Evolutionary conservation across 2,888 invertebrate species (phyloP).

Genomic region (Drosophila kuntzei): DNA sequence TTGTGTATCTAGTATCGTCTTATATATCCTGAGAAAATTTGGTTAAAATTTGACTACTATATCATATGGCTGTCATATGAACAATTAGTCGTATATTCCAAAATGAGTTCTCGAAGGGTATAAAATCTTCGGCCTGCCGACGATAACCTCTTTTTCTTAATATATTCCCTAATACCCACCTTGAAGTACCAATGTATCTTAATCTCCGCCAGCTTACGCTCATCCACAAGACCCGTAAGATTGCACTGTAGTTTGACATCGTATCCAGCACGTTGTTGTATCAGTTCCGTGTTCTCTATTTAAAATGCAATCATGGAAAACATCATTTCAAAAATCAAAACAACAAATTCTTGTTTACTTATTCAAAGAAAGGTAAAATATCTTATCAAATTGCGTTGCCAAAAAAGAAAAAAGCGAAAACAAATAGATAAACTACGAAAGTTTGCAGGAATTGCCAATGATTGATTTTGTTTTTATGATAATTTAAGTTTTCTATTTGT

Average conservation of each 20-base stretch:
- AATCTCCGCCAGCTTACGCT: slow-evolving; percentile 63
- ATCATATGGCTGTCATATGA: too few species aligned
- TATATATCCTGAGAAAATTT: not conserved
- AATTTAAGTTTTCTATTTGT: slow-evolving; percentile 4
- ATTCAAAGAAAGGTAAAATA: slow-evolving; percentile 46
- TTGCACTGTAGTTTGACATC: slow-evolving; percentile 82
- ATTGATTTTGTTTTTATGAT: slow-evolving; percentile 10
- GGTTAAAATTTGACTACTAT: not conserved
- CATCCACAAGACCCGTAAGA: slow-evolving; percentile 77
- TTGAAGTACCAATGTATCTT: slow-evolving; percentile 84
- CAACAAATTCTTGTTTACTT: slow-evolving; percentile 43
- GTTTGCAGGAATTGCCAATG: slow-evolving; percentile 11
- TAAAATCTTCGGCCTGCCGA: too few species aligned
- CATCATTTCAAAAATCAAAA: slow-evolving; percentile 27
- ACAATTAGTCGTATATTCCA: too few species aligned
- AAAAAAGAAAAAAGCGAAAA: slow-evolving; percentile 24
- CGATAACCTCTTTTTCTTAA: too few species aligned
- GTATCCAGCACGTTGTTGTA: slow-evolving; percentile 82
- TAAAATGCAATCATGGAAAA: slow-evolving; percentile 28
- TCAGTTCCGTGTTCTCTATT: slow-evolving; percentile 82
- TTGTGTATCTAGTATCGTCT: too few species aligned
- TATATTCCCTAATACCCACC: slow-evolving; percentile 54
- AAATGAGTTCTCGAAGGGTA: too few species aligned
- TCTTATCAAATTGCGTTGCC: slow-evolving; percentile 58
- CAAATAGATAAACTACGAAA: slow-evolving; percentile 6